These are phyloP conservation scores for Apamea monoglypha DNA, from an alignment of 2,888 invertebrate species.

Conservation along the genomic window DNA sequence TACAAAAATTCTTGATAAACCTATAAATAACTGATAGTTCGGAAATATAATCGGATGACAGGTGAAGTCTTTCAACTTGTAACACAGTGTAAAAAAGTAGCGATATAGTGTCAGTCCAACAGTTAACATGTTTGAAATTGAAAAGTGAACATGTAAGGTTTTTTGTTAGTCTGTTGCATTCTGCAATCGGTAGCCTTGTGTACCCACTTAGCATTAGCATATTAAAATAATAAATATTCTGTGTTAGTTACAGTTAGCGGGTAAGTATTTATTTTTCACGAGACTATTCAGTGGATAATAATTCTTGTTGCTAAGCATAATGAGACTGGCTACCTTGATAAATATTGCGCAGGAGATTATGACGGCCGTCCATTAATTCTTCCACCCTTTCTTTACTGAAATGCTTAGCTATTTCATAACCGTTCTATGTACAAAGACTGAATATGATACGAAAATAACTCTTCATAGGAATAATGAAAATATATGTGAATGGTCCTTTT, in stretches of 20 bases:
- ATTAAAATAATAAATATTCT: conserved; percentile 39
- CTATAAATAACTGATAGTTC: conserved; percentile 15
- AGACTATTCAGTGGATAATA: conserved; percentile 6
- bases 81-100: conserved; percentile 10
- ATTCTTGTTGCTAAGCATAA: conserved; percentile 24
- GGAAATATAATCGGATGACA: conserved; percentile 35
- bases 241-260: conserved; percentile 8
- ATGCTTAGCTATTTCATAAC: conserved; percentile 27
- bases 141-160: conserved; percentile 38
- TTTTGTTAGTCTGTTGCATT: conserved; percentile 43
- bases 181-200: conserved; percentile 50
- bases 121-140: conserved; percentile 35
- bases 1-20: not conserved
- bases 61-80: conserved; percentile 25
- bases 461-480: not conserved
- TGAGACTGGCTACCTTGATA: conserved; percentile 34
- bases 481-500: conserved; percentile 1
- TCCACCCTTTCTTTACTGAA: conserved; percentile 16
- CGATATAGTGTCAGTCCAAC: conserved; percentile 28
- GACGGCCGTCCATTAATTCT: conserved; percentile 15
- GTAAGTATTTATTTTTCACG: conserved; percentile 32
- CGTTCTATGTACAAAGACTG: not conserved
- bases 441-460: conserved; percentile 5
- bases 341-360: conserved; percentile 43
- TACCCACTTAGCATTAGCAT: conserved; percentile 42